phyloP scores from a whole-genome alignment of 1,140 invertebrate genomes.

The Drosophila sproati region DNA sequence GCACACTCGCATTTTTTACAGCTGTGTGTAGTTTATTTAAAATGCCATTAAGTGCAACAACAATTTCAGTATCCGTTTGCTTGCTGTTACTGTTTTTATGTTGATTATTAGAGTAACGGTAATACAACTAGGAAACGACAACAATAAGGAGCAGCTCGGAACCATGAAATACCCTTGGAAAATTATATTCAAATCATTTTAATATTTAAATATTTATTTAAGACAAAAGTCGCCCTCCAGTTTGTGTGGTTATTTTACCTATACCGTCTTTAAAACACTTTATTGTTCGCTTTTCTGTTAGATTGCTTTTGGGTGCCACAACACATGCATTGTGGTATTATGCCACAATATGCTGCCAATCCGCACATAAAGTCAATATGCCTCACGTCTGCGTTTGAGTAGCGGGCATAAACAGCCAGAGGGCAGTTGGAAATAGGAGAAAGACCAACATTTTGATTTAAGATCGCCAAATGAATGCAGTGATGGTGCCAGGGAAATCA shows the following conservation, averaged over 20 bases:
- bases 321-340: not conserved
- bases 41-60: conserved; percentile 74
- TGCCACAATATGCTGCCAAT: not conserved
- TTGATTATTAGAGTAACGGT: conserved; percentile 61
- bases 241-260: too few species aligned
- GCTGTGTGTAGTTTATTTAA: conserved; percentile 76
- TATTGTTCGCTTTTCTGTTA: too few species aligned
- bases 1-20: conserved; percentile 56
- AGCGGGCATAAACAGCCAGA: conserved; percentile 8
- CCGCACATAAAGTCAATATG: conserved; percentile 4
- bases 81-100: conserved; percentile 47
- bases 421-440: conserved; percentile 15
- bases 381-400: not conserved
- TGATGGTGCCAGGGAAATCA: conserved; percentile 64
- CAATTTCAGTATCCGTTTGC: conserved; percentile 61
- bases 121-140: conserved; percentile 10
- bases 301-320: too few species aligned
- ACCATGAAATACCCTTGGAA: conserved; percentile 39
- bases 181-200: not conserved
- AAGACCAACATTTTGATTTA: conserved; percentile 65
- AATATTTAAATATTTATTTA: not conserved
- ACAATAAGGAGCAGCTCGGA: not conserved
- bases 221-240: not conserved
- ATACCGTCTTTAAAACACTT: too few species aligned
- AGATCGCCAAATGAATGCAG: conserved; percentile 70